A percentile compares a stretch with the other conserved stretches of the same genome.
Conservation (phyloP, 2,113 vertebrate genomes). For the Isichthys henryi region DNA sequence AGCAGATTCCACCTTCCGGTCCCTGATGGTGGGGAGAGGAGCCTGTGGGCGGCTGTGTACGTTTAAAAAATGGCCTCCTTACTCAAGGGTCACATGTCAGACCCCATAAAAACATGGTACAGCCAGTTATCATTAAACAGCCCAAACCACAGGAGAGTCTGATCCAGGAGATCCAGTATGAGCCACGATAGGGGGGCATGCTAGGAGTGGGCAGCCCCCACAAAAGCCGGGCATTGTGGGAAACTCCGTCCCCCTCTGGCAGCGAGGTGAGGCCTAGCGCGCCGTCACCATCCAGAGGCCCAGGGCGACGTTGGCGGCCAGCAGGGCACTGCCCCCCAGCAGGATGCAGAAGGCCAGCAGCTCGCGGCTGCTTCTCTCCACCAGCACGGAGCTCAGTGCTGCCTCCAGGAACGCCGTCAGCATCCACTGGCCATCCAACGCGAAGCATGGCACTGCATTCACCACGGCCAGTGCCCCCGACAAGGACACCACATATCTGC, state of each 20-base stretch:
- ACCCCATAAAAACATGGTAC: not conserved
- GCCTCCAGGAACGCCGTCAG: constrained; percentile 91
- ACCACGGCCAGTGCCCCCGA: constrained; percentile 93
- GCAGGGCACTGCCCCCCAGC: constrained; percentile 81
- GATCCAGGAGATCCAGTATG: not conserved
- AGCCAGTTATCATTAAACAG: not conserved
- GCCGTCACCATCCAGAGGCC: constrained; percentile 98
- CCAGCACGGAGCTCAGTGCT: constrained; percentile 73
- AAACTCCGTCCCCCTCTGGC: not conserved
- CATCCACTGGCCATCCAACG: constrained; percentile 97
- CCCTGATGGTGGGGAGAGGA: not conserved
- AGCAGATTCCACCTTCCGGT: not conserved
- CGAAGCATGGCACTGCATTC: constrained; percentile 95
- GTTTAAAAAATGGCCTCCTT: not conserved
- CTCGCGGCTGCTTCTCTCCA: constrained; percentile 80
- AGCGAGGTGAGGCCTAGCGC: constrained; percentile 57
- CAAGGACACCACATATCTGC: constrained; percentile 87
- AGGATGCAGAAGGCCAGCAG: constrained; percentile 90
- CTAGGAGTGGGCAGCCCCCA: not conserved
- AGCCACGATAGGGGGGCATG: not conserved
- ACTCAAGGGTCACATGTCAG: not conserved
- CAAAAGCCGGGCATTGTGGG: not conserved
- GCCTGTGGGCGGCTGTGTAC: not conserved
- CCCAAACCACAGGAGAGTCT: not conserved
- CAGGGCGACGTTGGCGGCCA: constrained; percentile 91